These are phyloP conservation scores for Heliconius himera DNA, from an alignment of 1,140 invertebrate genomes.

Conservation along the genomic window DNA sequence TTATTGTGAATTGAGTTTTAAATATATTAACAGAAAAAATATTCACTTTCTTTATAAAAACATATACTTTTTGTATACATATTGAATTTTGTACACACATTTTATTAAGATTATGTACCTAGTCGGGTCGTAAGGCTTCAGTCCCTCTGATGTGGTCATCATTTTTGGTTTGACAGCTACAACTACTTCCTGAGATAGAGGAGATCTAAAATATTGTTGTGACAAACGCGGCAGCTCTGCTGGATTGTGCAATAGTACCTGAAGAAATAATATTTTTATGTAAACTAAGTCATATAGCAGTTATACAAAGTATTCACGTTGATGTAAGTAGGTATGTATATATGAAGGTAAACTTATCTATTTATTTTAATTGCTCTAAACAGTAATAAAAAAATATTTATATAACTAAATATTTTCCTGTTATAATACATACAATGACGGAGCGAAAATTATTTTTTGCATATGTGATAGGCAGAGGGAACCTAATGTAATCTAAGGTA, in stretches of 20 bases:
- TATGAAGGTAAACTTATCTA: too few relatives aligned
- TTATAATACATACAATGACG: not conserved
- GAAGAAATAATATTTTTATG: not conserved
- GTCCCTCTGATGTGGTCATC: slow-evolving; percentile 84
- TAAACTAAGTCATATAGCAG: not conserved
- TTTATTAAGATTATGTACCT: slow-evolving; percentile 46
- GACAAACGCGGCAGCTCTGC: slow-evolving; percentile 83
- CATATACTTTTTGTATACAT: too few relatives aligned
- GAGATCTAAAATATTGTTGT: slow-evolving; percentile 83
- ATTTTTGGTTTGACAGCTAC: slow-evolving; percentile 84
- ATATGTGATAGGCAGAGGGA: too few relatives aligned
- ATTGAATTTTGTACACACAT: too few relatives aligned
- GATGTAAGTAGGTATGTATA: too few relatives aligned
- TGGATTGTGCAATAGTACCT: slow-evolving; percentile 84
- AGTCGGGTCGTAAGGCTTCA: slow-evolving; percentile 79
- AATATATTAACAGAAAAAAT: too few relatives aligned
- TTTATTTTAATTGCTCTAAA: not conserved
- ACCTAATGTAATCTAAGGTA: too few relatives aligned
- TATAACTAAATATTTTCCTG: not conserved
- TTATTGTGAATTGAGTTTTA: too few relatives aligned
- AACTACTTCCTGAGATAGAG: slow-evolving; percentile 83
- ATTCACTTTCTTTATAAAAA: too few relatives aligned
- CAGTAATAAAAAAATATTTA: not conserved
- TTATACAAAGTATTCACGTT: too few relatives aligned
- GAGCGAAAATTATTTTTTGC: not conserved